Conservation (phyloP, 53 echinoderm and acorn worm genomes). For the Holothuria leucospilota region DNA sequence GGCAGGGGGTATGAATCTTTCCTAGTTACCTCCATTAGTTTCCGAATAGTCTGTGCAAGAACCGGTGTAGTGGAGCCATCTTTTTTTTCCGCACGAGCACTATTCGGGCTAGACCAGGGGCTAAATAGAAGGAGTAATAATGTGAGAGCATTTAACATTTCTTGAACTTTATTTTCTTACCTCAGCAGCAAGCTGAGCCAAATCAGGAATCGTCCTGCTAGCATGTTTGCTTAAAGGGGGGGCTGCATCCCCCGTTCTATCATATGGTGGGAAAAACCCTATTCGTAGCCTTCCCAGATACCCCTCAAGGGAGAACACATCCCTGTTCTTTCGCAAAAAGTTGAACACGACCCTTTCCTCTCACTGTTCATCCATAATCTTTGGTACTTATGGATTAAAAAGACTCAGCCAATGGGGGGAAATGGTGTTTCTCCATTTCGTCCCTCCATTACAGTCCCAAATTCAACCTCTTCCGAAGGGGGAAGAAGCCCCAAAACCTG, state of each 20-base stretch:
- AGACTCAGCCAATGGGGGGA: not conserved
- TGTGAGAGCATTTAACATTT: not conserved
- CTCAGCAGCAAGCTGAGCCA: not conserved
- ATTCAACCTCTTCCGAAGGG: not conserved
- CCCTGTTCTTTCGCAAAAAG: not conserved
- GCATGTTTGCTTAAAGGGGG: not conserved
- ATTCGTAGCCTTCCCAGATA: not conserved
- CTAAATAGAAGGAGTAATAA: not conserved
- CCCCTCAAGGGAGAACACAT: constrained; percentile 4
- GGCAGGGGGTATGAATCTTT: constrained; percentile 25
- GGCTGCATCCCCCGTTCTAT: not conserved
- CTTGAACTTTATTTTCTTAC: not conserved
- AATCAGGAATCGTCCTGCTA: not conserved
- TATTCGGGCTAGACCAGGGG: constrained; percentile 3
- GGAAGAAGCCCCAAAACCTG: not conserved
- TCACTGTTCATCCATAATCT: not conserved
- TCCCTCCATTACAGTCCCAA: not conserved
- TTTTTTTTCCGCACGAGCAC: constrained; percentile 16
- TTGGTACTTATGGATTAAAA: not conserved
- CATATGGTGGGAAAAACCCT: constrained; percentile 17
- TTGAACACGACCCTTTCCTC: not conserved
- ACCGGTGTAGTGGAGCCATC: not conserved
- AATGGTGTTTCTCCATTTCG: not conserved
- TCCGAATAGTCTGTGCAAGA: not conserved
- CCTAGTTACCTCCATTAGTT: not conserved